phyloP scores from a whole-genome alignment of 2,113 vertebrate species.

The Ploceus nigricollis region DNA sequence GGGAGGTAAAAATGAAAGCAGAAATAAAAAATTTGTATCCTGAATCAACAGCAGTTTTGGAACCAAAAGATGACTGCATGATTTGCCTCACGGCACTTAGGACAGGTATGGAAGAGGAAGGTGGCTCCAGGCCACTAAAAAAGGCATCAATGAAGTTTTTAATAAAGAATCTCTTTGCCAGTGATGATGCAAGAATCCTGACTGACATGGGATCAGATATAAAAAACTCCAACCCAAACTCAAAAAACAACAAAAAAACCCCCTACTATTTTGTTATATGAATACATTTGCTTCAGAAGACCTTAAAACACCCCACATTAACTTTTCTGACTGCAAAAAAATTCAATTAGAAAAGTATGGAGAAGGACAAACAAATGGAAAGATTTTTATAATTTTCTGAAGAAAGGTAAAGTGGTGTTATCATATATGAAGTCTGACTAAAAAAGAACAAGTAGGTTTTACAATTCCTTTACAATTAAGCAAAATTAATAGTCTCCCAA shows the following conservation, averaged over 20 bases:
- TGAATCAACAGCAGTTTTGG: neutral
- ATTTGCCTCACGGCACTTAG: neutral
- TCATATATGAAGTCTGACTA: neutral
- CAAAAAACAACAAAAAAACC: neutral
- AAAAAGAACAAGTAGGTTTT: neutral
- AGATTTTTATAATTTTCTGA: neutral
- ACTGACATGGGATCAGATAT: neutral
- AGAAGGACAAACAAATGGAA: neutral
- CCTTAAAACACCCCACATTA: neutral
- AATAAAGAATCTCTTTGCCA: neutral
- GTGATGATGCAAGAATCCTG: neutral
- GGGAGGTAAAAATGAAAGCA: neutral
- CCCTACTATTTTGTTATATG: neutral
- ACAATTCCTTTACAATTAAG: neutral
- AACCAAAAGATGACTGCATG: neutral
- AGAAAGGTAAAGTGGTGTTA: neutral
- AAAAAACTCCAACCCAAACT: neutral
- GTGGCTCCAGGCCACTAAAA: neutral
- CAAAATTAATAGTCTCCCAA: neutral
- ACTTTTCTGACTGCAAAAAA: neutral
- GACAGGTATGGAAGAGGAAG: neutral
- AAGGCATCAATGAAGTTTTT: neutral
- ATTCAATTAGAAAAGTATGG: neutral
- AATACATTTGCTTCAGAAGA: neutral
- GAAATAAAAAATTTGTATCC: neutral